Evolutionary conservation across 2,113 vertebrate species (phyloP), one percentile per base, ranked within the genome.

Genomic region (Talpa occidentalis): DNA sequence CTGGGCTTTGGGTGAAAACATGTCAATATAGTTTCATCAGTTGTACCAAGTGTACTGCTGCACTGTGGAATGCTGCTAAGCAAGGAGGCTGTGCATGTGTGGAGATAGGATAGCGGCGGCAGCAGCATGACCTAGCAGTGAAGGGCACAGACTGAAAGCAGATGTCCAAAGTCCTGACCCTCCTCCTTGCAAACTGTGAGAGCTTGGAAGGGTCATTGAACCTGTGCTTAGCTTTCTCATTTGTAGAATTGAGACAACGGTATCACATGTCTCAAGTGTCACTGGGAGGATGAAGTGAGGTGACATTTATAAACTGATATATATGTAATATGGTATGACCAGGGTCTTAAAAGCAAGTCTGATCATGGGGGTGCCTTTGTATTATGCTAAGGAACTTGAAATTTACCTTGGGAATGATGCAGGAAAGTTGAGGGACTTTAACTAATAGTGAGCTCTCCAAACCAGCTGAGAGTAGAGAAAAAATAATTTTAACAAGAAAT

Each of bases 101-200:
- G 2, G 6, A 35, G 15, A 30, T 0, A 2, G 52, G 32, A 7
- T 9, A 22, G 35, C 2, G 16, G 30, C 9, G 6, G 30, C 0
- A 37, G 10, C 21, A n/a, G 49, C 15, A 82, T 26, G 9, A 15
- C 21, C 10, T 47, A 6, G 2, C 10, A 72, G 2, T 2, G 28
- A 74, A 47, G 4, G 10, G 17, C 3, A 67, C 14, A 66, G 72
- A 35, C 47, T 66, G 6, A n/a, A 78, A 28, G 10, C n/a, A 79
- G 19, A 35, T 30, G 16, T 56, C 32, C 0, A 42, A 59, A 62
- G 32, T n/a, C 32, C 59, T 60, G 24, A 32, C 5, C 69, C 35
- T 14, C 7, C 2, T 2, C 9, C 12, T n/a, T 76, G 8, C 19
- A 35, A 49, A 19, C 10, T 93, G 16, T 67, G 66, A 88, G 66